These are phyloP conservation scores for Ceramica pisi DNA, from an alignment of 2,888 invertebrate species.

Conservation along the genomic window DNA sequence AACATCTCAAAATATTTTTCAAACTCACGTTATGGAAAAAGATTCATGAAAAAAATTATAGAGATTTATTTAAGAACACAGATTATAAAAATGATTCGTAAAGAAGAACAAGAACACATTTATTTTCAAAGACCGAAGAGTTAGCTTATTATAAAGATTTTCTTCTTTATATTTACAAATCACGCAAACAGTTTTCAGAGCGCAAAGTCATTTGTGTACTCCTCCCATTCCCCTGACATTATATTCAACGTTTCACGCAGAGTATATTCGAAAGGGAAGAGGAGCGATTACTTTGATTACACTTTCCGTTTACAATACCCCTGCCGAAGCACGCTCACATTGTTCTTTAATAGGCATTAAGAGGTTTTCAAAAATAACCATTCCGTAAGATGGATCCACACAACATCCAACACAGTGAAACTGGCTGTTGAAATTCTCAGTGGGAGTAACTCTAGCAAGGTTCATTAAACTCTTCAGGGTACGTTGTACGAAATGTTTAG, in stretches of 20 bases:
- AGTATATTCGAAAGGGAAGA: conserved; percentile 78
- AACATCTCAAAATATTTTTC: background rate
- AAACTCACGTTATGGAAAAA: background rate
- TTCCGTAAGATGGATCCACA: conserved; percentile 32
- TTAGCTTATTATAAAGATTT: conserved; percentile 20
- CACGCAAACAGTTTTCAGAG: conserved; percentile 64
- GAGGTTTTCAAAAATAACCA: conserved; percentile 58
- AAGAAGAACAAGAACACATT: too few species aligned
- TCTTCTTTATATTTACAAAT: conserved; percentile 63
- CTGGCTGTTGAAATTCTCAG: conserved; percentile 22
- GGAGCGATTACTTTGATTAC: conserved; percentile 78
- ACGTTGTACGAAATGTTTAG: conserved; percentile 24
- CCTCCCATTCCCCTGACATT: conserved; percentile 66
- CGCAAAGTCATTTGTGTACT: conserved; percentile 71
- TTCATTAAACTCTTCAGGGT: conserved; percentile 54
- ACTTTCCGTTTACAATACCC: conserved; percentile 74
- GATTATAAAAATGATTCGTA: too few species aligned
- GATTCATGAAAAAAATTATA: too few species aligned
- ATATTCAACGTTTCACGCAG: conserved; percentile 71
- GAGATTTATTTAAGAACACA: too few species aligned
- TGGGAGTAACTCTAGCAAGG: conserved; percentile 30
- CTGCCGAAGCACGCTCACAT: conserved; percentile 65
- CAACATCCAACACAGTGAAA: conserved; percentile 30
- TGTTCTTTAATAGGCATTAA: conserved; percentile 65
- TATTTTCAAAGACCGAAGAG: too few species aligned